A percentile compares a stretch with the other conserved stretches of the same genome.
Evolutionary conservation across 2,797 vertebrate species (phyloP).

Genomic region (Odontamblyopus rebecca): DNA sequence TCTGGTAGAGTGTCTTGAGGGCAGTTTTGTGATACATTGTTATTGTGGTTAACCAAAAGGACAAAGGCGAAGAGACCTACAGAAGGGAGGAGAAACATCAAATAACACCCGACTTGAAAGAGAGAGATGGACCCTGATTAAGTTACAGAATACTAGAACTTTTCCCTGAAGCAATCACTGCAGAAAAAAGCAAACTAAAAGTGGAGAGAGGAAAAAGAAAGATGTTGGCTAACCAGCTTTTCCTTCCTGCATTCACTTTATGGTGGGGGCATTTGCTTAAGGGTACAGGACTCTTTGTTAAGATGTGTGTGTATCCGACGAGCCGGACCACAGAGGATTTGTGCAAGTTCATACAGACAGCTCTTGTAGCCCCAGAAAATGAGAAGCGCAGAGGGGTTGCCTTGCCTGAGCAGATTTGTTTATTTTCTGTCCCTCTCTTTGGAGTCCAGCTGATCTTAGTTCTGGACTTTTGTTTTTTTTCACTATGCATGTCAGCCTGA

Average conservation of each 20-base stretch:
- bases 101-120: background rate
- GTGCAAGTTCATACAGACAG: slow-evolving; percentile 20
- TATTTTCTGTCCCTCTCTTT: slow-evolving; percentile 9
- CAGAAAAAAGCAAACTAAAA: slow-evolving; percentile 48
- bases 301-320: slow-evolving; percentile 19
- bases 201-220: slow-evolving; percentile 43
- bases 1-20: background rate
- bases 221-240: slow-evolving; percentile 47
- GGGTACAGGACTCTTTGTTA: slow-evolving; percentile 46
- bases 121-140: slow-evolving; percentile 42
- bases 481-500: slow-evolving; percentile 10
- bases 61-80: slow-evolving; percentile 5
- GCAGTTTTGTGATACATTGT: background rate
- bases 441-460: slow-evolving; percentile 18
- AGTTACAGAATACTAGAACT: slow-evolving; percentile 14
- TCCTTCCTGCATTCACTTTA: slow-evolving; percentile 33
- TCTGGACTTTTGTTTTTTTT: background rate
- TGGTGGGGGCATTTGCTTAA: slow-evolving; percentile 43
- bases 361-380: slow-evolving; percentile 31
- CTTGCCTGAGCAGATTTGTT: slow-evolving; percentile 26
- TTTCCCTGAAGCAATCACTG: slow-evolving; percentile 27
- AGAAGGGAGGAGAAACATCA: slow-evolving; percentile 2
- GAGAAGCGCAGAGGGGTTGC: slow-evolving; percentile 18
- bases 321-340: background rate
- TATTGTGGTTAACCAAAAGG: slow-evolving; percentile 5